Evolutionary conservation across 2,113 vertebrate species (phyloP), one percentile per base, ranked within the genome.

Genomic region (Hyla sarda): DNA sequence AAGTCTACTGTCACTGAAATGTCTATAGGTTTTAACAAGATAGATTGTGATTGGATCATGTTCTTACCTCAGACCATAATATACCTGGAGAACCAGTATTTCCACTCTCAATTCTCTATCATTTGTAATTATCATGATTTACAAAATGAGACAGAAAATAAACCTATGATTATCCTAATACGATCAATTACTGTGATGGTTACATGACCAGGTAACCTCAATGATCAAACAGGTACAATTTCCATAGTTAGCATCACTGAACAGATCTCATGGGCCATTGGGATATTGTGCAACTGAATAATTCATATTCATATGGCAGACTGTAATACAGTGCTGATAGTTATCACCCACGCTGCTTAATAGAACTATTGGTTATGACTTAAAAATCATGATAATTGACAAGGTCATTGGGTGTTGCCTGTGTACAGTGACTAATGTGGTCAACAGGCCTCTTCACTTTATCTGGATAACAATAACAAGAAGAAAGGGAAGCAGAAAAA

Each of bases 41-140:
- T n/a, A n/a, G 12, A 25, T n/a, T 17, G 4, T 34, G 23, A 13
- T 62, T 60, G 77, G 54, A 79, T 80, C 77, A 80, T 41, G 28
- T 41, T 58, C 30, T 78, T 78, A 78, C 19, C 30, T 56, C 11
- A 79, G 21, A 80, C 13, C 25, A 25, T 62, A 62, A 25, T 80
- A 45, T 45, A 62, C 54, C n/a, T 17, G 34, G 56, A 45, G 16
- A 60, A 54, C 54, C 34, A 41, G 56, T 17, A 78, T 80, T 25
- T 30, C 54, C 32, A 80, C 77, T 80, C 77, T 60, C 58, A 41
- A 45, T 80, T 80, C 76, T 56, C 12, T 37, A 79, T 79, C 17
- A 79, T 79, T 80, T 80, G 77, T 80, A 80, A 80, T 80, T 80
- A 80, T 80, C 77, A 28, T 62, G 37, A 41, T 62, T 80, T 34